Conservation (phyloP, 2,113 vertebrate genomes). For the Tetraodon nigroviridis region DNA sequence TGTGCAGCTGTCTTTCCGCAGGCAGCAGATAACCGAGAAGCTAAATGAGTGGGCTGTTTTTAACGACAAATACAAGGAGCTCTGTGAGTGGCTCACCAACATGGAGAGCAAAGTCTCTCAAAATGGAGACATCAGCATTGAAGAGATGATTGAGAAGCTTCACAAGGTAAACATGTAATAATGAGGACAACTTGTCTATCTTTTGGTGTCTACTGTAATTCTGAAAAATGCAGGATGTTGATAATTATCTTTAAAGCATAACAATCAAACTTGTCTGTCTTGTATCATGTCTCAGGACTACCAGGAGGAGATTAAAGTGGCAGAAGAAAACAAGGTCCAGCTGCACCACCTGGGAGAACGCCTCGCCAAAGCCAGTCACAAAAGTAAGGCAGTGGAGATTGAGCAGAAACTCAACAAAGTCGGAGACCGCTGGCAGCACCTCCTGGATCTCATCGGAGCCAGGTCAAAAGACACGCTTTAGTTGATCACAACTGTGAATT, state of each 20-base stretch:
- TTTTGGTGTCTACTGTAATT: too few species aligned
- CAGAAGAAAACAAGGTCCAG: slow-evolving; percentile 86
- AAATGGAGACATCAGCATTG: slow-evolving; percentile 94
- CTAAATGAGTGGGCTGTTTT: slow-evolving; percentile 94
- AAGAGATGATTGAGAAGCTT: slow-evolving; percentile 98
- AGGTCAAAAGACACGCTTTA: slow-evolving; percentile 71
- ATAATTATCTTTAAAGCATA: background rate
- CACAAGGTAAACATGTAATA: slow-evolving; percentile 78
- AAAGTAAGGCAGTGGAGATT: slow-evolving; percentile 89
- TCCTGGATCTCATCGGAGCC: slow-evolving; percentile 90
- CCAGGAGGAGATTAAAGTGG: slow-evolving; percentile 88
- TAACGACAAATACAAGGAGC: slow-evolving; percentile 90
- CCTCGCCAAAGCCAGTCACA: slow-evolving; percentile 85
- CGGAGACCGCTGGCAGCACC: slow-evolving; percentile 92
- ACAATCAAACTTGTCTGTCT: background rate
- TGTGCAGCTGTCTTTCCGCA: slow-evolving; percentile 82
- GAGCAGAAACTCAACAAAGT: slow-evolving; percentile 90
- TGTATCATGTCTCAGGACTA: slow-evolving; percentile 79
- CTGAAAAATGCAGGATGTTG: too few species aligned
- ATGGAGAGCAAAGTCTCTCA: slow-evolving; percentile 98
- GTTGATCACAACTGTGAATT: background rate
- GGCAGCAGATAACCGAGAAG: slow-evolving; percentile 85
- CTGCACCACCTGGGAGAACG: slow-evolving; percentile 89
- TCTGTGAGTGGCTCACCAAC: slow-evolving; percentile 93
- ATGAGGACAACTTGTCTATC: background rate